These are phyloP conservation scores for Chauna torquata DNA, from an alignment of 2,113 vertebrate genomes.

Conservation along the genomic window DNA sequence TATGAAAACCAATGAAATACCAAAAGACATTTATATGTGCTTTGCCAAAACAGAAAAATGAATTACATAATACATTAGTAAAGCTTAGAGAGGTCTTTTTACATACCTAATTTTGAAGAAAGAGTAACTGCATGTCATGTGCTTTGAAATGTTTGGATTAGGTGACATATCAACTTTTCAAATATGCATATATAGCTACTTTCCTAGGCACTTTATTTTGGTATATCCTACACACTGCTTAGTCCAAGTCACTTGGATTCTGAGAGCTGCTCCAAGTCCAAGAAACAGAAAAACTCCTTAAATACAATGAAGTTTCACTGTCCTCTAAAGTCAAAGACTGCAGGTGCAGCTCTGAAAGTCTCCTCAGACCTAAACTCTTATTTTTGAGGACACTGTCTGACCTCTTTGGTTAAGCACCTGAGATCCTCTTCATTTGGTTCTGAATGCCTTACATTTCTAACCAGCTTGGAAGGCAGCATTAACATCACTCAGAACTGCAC, in stretches of 20 bases:
- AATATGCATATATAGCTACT: background rate
- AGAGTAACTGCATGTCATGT: background rate
- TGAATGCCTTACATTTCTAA: background rate
- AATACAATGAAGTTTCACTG: background rate
- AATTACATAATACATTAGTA: background rate
- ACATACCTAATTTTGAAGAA: background rate
- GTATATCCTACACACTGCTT: background rate
- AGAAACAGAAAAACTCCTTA: background rate
- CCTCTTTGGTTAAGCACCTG: background rate
- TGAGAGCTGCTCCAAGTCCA: background rate
- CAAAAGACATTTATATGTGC: background rate
- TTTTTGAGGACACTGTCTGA: background rate
- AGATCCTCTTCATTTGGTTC: background rate
- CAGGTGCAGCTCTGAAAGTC: background rate
- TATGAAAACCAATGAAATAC: background rate
- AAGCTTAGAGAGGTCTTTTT: background rate
- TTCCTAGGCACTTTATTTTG: background rate
- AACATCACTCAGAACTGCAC: background rate
- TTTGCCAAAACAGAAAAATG: background rate
- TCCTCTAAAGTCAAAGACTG: background rate
- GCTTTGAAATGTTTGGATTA: background rate
- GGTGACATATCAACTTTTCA: background rate
- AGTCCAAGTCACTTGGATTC: background rate
- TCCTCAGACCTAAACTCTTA: background rate
- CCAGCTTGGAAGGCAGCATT: background rate